Evolutionary conservation across 92 coral and sea anemone species (phyloP), one percentile per base, ranked within the genome.

Genomic region (Actinernus sp.): DNA sequence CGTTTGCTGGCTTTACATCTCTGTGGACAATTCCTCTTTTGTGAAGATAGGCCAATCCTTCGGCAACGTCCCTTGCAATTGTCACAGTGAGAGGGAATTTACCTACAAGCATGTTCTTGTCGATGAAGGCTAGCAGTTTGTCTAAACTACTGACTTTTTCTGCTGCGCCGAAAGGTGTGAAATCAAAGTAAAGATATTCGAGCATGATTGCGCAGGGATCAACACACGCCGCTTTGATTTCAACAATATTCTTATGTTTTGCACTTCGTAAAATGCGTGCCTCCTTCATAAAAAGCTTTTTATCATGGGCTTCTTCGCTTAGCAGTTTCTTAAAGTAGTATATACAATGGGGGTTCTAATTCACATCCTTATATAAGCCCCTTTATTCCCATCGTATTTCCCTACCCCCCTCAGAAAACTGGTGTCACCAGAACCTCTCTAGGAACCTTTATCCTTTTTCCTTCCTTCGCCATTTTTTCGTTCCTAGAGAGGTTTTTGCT

Each of bases 171-270:
- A 74, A 82, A 0, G 88, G 88, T 7, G 63, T 40, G 31, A 82
- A 73, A 44, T 74, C 74, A 23, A 80, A 65, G 26, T 40, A 73
- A 63, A 65, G 43, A 48, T 73, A 82, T 43, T 65, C 85, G 0
- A 82, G 77, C 71, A 73, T 73, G 4, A 74, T 74, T 30, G 77
- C 28, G 44, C 82, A 82, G 12, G 88, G 76, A 10, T 59, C 20
- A 5, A 47, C 22, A 36, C 82, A 64, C 4, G 53, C 34, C 0
- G 64, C 72, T 56, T 48, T 46, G 23, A 65, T 57, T 33, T 58
- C 61, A 16, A 82, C 82, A 1, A 73, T 46, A 41, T 82, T 59
- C 23, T 52, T 53, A 45, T 68, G 58, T 28, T 58, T 34, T 1
- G 50, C 61, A 20, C 82, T 71, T 8, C 73, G 70, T 12, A 63